These are phyloP conservation scores for Malacosoma neustria DNA, from an alignment of 2,888 invertebrate genomes.

Conservation along the genomic window DNA sequence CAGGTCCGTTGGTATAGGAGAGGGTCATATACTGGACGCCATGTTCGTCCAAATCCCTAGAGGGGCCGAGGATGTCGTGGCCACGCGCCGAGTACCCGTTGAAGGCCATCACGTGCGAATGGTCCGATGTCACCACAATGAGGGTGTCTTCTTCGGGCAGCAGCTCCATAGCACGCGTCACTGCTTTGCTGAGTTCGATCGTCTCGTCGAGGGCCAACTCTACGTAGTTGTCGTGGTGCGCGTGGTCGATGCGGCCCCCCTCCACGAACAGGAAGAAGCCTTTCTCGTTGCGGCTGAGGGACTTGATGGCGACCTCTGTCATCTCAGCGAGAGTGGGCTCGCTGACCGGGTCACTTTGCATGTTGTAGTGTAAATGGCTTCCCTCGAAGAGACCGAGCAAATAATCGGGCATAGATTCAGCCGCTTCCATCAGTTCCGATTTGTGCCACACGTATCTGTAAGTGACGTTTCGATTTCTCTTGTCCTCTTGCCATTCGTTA, in stretches of 20 bases:
- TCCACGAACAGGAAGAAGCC: conserved; percentile 86
- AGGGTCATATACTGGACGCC: conserved; percentile 70
- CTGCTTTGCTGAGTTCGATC: conserved; percentile 76
- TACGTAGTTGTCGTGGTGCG: conserved; percentile 75
- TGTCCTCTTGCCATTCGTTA: conserved; percentile 75
- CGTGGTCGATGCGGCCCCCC: conserved; percentile 78
- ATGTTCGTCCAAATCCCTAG: conserved; percentile 49
- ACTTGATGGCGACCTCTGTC: conserved; percentile 77
- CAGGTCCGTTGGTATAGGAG: conserved; percentile 70
- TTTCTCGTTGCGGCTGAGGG: conserved; percentile 75
- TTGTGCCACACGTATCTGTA: conserved; percentile 74
- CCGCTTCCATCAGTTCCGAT: conserved; percentile 57
- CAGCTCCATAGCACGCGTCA: conserved; percentile 51
- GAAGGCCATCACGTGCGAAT: conserved; percentile 81
- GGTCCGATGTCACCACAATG: conserved; percentile 84
- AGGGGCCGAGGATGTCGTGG: conserved; percentile 38
- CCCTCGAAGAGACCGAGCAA: conserved; percentile 77
- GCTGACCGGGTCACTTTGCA: conserved; percentile 53
- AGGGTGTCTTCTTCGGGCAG: conserved; percentile 75
- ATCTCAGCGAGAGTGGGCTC: conserved; percentile 76
- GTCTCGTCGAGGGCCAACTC: conserved; percentile 80
- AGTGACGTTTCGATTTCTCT: conserved; percentile 33
- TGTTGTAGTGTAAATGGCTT: conserved; percentile 78
- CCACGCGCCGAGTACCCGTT: conserved; percentile 79
- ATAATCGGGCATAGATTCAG: conserved; percentile 70